These are phyloP conservation scores for Enteromius viviparus DNA, from an alignment of 2,797 vertebrate species.

Conservation along the genomic window DNA sequence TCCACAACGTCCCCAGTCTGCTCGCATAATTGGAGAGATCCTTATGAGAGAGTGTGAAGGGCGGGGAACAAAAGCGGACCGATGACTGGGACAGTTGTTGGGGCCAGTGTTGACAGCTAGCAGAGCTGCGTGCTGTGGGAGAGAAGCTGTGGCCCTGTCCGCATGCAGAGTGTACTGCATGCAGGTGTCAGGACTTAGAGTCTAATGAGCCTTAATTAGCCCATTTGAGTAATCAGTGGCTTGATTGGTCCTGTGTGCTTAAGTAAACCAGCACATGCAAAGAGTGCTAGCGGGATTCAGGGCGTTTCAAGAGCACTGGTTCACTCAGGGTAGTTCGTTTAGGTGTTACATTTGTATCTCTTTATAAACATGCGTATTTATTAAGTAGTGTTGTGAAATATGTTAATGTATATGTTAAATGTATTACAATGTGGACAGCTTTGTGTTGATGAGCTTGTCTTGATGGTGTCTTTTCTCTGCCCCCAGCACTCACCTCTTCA, in stretches of 20 bases:
- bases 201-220: conserved; percentile 67
- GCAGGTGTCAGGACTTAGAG: conserved; percentile 64
- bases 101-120: conserved; percentile 46
- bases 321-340: conserved; percentile 19
- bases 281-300: conserved; percentile 52
- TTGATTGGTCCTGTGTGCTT: conserved; percentile 66
- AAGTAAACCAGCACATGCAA: conserved; percentile 60
- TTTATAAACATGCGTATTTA: not conserved
- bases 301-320: conserved; percentile 46
- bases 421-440: not conserved
- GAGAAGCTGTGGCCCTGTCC: conserved; percentile 49
- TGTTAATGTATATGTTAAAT: not conserved
- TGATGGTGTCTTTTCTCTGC: conserved; percentile 32
- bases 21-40: conserved; percentile 59
- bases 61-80: conserved; percentile 54
- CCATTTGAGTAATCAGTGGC: conserved; percentile 65
- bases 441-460: conserved; percentile 11
- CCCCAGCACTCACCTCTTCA: conserved; percentile 49
- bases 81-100: conserved; percentile 45
- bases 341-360: not conserved
- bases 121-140: conserved; percentile 16
- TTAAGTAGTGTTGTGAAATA: not conserved
- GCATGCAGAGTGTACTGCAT: conserved; percentile 58
- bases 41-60: conserved; percentile 59
- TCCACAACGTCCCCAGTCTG: conserved; percentile 48